Conservation (phyloP, 2,797 vertebrate species). For the Nyctalus aviator region DNA sequence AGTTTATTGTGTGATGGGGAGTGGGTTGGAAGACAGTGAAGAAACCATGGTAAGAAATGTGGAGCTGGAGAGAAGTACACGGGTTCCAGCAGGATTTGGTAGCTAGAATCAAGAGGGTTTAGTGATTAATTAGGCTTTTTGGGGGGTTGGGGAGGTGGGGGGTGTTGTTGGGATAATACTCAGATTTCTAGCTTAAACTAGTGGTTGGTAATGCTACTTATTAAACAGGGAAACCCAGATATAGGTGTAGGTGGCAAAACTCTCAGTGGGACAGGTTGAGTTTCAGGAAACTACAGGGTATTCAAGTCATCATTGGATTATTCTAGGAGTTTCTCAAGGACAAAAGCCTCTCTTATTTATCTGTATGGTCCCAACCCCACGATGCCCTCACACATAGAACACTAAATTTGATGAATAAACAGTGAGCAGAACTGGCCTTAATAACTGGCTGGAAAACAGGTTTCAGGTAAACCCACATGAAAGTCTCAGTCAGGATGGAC, state of each 20-base stretch:
- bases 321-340: not conserved
- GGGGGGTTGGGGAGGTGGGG: too few species aligned
- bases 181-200: not conserved
- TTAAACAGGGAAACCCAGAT: conserved; percentile 9
- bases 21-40: not conserved
- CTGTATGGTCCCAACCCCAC: not conserved
- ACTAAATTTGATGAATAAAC: not conserved
- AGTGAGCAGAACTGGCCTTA: not conserved
- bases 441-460: not conserved
- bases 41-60: not conserved
- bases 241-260: not conserved
- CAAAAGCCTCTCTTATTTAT: not conserved
- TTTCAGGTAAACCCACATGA: not conserved
- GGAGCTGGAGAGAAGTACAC: not conserved
- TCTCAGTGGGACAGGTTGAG: not conserved
- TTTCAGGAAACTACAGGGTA: conserved; percentile 2
- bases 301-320: not conserved
- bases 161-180: not conserved
- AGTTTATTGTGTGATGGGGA: not conserved
- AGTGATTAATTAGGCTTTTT: not conserved
- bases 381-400: not conserved
- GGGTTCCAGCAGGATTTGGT: not conserved
- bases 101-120: not conserved
- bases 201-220: not conserved
- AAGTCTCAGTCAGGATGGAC: not conserved